Base-by-base conservation (phyloP, 2,888 invertebrate genomes). In the Drosophila phalerata region DNA sequence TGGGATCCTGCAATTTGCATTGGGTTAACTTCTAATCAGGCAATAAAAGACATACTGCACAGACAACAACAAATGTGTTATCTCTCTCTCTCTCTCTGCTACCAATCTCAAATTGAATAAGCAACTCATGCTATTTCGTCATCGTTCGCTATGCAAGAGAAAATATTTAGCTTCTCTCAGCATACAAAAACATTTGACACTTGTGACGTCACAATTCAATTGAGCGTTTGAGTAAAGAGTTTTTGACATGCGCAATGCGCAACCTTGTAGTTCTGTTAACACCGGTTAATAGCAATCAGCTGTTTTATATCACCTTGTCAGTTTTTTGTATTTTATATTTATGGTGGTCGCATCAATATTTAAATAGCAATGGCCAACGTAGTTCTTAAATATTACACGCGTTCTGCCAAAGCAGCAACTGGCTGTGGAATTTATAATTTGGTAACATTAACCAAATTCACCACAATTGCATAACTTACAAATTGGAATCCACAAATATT, bases 41-140 rank as follows among this genome's bases (percentile, higher is more conserved):
- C 56, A 75, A 69, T 75, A 68, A 78, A 77, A 78, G 9, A 66
- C 19, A 61, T 45, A 48, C 38, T 32, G 69, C 75, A 58, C 75
- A 79, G 73, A 48, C 30, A 63, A 45, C 47, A 55, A 40, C 9
- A 17, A 22, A 22, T 32, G 47, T 43, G 22, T 15, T 38, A 40
- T 25, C n/a, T 47, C 25, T 34, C 32, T 34, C 28, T 28, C 34
- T 25, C n/a, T 47, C 25, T 34, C 32, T 34, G 22, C 28, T 40
- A 11, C 11, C 40, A n/a, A 11, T 19, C 42, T 8, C 42, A 47
- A 40, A 48, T 45, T 48, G 48, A n/a, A 28, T 13, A 28, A 17
- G 5, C 40, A 9, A 56, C 51, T 72, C n/a, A 22, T 34, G 32
- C 22, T 42, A 30, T 15, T 49, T 49, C 53, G 53, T 55, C 42